A percentile compares a stretch with the other conserved stretches of the same genome.
Conservation (phyloP, 2,888 invertebrate species). For the Odontothrips loti region DNA sequence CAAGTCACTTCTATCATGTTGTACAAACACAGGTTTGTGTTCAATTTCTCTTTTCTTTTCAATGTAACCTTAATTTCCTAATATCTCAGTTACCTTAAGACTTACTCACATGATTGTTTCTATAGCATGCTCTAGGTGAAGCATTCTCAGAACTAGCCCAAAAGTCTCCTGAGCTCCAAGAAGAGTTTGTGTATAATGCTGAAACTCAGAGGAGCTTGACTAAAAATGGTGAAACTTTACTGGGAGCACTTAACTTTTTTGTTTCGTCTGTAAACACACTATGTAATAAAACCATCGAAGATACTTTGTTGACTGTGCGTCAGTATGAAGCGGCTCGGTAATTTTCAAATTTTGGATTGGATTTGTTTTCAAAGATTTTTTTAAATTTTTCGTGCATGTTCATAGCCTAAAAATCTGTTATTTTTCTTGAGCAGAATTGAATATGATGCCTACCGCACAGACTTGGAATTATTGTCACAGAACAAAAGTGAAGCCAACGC, state of each 20-base stretch:
- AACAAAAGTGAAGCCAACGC: constrained; percentile 55
- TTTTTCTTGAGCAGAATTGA: constrained; percentile 65
- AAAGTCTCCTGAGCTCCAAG: constrained; percentile 92
- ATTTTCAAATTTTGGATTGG: constrained; percentile 41
- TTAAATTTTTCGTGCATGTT: constrained; percentile 28
- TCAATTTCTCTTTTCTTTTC: constrained; percentile 2
- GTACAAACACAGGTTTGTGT: constrained; percentile 65
- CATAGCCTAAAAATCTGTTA: constrained; percentile 29
- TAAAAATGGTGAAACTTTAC: constrained; percentile 87
- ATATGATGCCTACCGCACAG: constrained; percentile 95
- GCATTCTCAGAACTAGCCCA: constrained; percentile 93
- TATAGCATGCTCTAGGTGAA: constrained; percentile 79
- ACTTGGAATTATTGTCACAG: constrained; percentile 77
- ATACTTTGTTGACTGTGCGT: constrained; percentile 74
- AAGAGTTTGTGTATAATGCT: constrained; percentile 91
- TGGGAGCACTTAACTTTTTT: constrained; percentile 94
- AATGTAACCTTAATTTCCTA: neutral
- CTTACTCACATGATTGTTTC: constrained; percentile 27
- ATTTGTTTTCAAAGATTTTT: constrained; percentile 29
- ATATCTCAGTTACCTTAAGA: neutral
- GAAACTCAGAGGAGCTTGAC: constrained; percentile 91
- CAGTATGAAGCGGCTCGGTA: constrained; percentile 74
- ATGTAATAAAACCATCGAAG: constrained; percentile 97
- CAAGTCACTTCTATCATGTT: constrained; percentile 83
- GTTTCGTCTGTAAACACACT: constrained; percentile 92